Evolutionary conservation across 2,113 vertebrate species (phyloP).

Genomic region (Syngnathoides biaculeatus): DNA sequence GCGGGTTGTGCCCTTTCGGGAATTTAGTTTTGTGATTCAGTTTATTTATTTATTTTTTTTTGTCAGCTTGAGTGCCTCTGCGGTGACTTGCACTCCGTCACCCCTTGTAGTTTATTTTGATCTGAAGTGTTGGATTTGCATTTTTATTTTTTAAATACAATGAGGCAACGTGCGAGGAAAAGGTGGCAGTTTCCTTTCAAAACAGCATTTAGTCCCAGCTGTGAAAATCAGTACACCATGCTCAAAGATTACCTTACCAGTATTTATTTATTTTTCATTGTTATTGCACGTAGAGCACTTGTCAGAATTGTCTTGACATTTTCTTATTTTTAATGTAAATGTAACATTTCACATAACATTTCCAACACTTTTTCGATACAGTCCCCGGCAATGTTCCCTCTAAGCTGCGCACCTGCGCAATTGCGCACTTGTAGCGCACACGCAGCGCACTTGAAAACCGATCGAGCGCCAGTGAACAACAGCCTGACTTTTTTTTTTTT

Average conservation of each 20-base stretch:
- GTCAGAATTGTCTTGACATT: too few relatives aligned
- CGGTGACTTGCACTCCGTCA: slow-evolving; percentile 15
- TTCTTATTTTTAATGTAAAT: neutral
- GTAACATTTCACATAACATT: neutral
- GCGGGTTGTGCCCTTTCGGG: slow-evolving; percentile 18
- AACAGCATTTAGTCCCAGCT: slow-evolving; percentile 3
- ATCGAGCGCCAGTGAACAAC: too few relatives aligned
- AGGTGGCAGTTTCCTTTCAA: neutral
- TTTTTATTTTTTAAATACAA: slow-evolving; percentile 12
- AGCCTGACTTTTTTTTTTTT: too few relatives aligned
- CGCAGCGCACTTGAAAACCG: too few relatives aligned
- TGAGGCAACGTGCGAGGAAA: neutral
- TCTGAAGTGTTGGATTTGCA: slow-evolving; percentile 12
- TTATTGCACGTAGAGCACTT: too few relatives aligned
- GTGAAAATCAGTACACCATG: neutral
- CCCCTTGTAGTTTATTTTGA: slow-evolving; percentile 17
- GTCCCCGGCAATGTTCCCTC: too few relatives aligned
- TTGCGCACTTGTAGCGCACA: too few relatives aligned
- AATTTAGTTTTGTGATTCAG: neutral
- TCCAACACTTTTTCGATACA: neutral
- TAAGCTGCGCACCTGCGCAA: too few relatives aligned
- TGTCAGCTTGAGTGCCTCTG: slow-evolving; percentile 11
- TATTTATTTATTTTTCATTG: neutral
- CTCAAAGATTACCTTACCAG: neutral
- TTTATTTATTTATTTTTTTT: neutral